phyloP scores from a whole-genome alignment of 2,888 invertebrate genomes.

The Sarcophaga subvicina region DNA sequence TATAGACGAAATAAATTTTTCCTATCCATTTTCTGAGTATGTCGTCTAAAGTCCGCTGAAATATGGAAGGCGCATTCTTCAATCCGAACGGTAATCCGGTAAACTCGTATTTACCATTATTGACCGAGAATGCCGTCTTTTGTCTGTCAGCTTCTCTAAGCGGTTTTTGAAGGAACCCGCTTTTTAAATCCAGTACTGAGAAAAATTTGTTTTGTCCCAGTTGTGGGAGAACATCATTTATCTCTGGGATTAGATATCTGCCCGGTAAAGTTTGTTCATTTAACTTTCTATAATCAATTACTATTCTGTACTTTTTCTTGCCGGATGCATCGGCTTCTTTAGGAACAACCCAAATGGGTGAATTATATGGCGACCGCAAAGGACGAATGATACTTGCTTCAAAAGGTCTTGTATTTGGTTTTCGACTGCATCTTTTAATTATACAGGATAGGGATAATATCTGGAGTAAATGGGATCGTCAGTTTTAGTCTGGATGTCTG shows the following conservation, averaged over 20 bases:
- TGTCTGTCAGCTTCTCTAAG: not conserved
- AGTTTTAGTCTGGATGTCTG: constrained; percentile 16
- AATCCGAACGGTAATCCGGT: not conserved
- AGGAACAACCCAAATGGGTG: too few relatives aligned
- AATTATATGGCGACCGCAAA: not conserved
- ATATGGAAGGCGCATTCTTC: not conserved
- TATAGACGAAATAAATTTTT: constrained; percentile 35
- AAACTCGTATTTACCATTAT: constrained; percentile 9
- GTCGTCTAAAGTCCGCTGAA: not conserved
- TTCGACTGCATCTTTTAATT: constrained; percentile 21
- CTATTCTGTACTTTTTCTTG: too few relatives aligned
- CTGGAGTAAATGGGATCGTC: constrained; percentile 25
- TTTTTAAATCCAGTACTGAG: too few relatives aligned
- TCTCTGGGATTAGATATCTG: too few relatives aligned
- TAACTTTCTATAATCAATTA: too few relatives aligned
- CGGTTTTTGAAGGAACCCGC: too few relatives aligned
- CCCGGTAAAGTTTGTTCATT: too few relatives aligned
- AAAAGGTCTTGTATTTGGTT: constrained; percentile 30
- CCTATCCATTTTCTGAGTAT: not conserved
- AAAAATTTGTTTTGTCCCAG: too few relatives aligned
- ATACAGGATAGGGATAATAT: constrained; percentile 22
- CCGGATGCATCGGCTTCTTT: too few relatives aligned
- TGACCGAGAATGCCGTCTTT: constrained; percentile 9
- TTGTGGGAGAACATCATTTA: too few relatives aligned
- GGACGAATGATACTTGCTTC: not conserved